Evolutionary conservation across 2,113 vertebrate species (phyloP).

Genomic region (Genyomyrus donnyi): DNA sequence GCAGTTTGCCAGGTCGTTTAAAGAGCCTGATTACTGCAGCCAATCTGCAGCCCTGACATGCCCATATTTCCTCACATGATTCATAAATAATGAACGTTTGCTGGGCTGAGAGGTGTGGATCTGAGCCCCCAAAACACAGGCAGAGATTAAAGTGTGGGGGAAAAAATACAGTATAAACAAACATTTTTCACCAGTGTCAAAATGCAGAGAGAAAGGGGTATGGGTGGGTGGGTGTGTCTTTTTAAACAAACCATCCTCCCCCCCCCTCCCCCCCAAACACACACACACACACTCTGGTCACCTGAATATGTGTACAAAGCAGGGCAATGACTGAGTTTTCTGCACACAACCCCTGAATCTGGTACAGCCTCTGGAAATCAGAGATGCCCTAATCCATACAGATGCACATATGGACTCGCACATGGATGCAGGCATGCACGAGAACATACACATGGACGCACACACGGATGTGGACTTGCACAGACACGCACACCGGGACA

Average conservation of each 20-base stretch:
- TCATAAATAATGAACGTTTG: background rate
- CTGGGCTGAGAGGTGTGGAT: background rate
- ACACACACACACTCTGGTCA: background rate
- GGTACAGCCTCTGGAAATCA: background rate
- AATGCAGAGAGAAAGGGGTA: background rate
- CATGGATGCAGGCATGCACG: background rate
- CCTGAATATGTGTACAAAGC: background rate
- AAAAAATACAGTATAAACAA: background rate
- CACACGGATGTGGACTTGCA: background rate
- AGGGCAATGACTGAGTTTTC: background rate
- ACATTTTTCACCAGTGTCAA: background rate
- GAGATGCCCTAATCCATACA: background rate
- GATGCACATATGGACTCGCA: background rate
- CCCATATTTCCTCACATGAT: background rate
- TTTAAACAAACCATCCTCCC: background rate
- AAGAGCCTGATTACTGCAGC: background rate
- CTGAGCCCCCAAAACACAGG: background rate
- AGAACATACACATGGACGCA: background rate
- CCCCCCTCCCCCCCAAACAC: background rate
- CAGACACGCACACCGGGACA: background rate
- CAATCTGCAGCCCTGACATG: background rate
- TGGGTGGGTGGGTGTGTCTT: background rate
- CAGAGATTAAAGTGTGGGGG: background rate
- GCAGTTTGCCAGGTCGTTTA: background rate
- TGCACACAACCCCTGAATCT: background rate